Evolutionary conservation across 1,140 invertebrate genomes (phyloP).

Genomic region (Theocolax elegans): DNA sequence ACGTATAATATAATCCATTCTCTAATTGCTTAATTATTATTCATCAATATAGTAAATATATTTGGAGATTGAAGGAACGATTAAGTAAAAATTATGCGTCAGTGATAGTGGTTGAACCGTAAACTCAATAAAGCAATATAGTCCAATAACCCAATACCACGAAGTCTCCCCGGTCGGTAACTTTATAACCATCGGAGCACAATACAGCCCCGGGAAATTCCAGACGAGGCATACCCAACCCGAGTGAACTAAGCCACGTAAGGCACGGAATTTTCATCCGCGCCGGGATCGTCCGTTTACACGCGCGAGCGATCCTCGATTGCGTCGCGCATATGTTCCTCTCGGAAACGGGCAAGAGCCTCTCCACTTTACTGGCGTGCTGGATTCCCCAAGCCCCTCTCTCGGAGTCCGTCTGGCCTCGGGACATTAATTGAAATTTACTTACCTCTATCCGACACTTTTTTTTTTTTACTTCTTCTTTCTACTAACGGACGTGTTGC

Average conservation of each 20-base stretch:
- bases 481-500: background rate
- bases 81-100: no score
- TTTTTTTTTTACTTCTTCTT: background rate
- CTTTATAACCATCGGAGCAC: no score
- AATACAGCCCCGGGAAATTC: no score
- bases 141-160: no score
- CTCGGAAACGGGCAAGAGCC: background rate
- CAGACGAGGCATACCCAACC: background rate
- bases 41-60: no score
- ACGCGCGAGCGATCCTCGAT: slow-evolving; percentile 4
- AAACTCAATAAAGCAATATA: no score
- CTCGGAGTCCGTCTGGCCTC: no score
- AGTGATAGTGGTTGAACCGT: no score
- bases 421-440: slow-evolving; percentile 43
- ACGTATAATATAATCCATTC: no score
- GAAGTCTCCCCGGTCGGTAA: no score
- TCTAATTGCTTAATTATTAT: no score
- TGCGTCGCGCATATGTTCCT: slow-evolving; percentile 27
- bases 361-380: slow-evolving; percentile 19
- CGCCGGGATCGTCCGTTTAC: background rate
- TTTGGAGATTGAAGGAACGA: no score
- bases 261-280: slow-evolving; percentile 15
- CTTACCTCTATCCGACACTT: slow-evolving; percentile 6
- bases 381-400: background rate
- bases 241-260: background rate